Conservation (phyloP, 2,797 vertebrate genomes). For the Periophthalmus magnuspinnatus region DNA sequence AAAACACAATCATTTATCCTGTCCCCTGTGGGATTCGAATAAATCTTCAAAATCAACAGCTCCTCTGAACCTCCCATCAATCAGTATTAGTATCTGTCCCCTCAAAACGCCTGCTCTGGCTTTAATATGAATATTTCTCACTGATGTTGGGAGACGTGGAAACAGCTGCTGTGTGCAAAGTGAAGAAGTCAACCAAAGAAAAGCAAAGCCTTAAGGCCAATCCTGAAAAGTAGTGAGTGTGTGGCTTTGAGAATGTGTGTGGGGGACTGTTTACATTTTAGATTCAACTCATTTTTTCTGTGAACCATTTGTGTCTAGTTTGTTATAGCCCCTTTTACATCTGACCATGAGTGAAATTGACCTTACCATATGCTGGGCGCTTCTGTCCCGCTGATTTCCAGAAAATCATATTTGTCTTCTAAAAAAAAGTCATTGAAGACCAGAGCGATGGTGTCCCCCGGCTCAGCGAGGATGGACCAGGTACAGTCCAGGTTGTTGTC, state of each 20-base stretch:
- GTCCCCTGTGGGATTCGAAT: constrained; percentile 43
- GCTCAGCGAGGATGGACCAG: constrained; percentile 95
- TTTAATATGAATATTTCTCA: constrained; percentile 45
- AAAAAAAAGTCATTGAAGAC: constrained; percentile 96
- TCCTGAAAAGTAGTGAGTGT: constrained; percentile 10
- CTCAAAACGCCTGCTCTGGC: constrained; percentile 35
- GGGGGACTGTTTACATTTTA: background rate
- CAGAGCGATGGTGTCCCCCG: constrained; percentile 95
- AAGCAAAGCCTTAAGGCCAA: constrained; percentile 20
- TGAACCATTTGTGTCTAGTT: background rate
- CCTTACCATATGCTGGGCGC: constrained; percentile 97
- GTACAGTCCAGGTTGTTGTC: constrained; percentile 97
- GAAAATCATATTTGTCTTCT: constrained; percentile 96
- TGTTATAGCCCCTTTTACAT: background rate
- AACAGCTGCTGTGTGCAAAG: constrained; percentile 30
- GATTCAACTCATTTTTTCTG: background rate
- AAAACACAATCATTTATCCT: constrained; percentile 53
- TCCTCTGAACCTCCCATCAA: constrained; percentile 43
- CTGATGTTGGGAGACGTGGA: constrained; percentile 25
- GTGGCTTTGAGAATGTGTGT: background rate
- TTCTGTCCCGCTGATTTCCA: constrained; percentile 98
- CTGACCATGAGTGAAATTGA: constrained; percentile 13
- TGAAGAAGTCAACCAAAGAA: constrained; percentile 18
- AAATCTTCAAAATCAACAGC: constrained; percentile 46
- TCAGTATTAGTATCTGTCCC: constrained; percentile 36